phyloP scores from a whole-genome alignment of 2,888 invertebrate species.

The Tetropium fuscum region DNA sequence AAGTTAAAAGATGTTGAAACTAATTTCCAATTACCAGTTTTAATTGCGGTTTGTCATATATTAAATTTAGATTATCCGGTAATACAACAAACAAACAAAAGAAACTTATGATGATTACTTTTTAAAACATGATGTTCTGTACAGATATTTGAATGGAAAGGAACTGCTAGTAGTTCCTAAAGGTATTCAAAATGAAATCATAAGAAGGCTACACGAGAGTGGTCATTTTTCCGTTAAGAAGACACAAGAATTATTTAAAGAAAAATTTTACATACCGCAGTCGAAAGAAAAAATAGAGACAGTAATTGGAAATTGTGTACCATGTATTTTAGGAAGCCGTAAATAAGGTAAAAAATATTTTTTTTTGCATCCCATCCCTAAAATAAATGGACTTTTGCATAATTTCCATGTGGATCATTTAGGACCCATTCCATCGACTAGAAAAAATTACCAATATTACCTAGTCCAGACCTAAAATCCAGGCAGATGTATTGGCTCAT shows the following conservation, averaged over 20 bases:
- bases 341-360: conserved; percentile 47
- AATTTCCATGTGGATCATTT: no score
- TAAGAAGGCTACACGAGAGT: conserved; percentile 53
- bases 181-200: conserved; percentile 56
- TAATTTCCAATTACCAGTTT: no score
- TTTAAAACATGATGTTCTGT: conserved; percentile 42
- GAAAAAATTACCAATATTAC: no score
- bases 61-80: no score
- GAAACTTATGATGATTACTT: conserved; percentile 32
- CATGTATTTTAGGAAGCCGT: no score
- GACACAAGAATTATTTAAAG: conserved; percentile 38
- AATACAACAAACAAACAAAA: no score
- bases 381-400: no score
- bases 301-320: conserved; percentile 31
- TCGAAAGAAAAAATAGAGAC: conserved; percentile 38
- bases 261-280: conserved; percentile 40
- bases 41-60: no score
- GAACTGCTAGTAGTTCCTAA: conserved; percentile 52
- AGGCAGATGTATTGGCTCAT: no score
- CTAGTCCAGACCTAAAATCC: no score
- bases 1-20: no score
- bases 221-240: conserved; percentile 55
- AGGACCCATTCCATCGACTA: no score
- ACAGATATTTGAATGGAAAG: conserved; percentile 40
- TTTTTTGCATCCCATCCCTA: conserved; percentile 40